Evolutionary conservation across 2,888 invertebrate species (phyloP).

Genomic region (Campopleginae sp.): DNA sequence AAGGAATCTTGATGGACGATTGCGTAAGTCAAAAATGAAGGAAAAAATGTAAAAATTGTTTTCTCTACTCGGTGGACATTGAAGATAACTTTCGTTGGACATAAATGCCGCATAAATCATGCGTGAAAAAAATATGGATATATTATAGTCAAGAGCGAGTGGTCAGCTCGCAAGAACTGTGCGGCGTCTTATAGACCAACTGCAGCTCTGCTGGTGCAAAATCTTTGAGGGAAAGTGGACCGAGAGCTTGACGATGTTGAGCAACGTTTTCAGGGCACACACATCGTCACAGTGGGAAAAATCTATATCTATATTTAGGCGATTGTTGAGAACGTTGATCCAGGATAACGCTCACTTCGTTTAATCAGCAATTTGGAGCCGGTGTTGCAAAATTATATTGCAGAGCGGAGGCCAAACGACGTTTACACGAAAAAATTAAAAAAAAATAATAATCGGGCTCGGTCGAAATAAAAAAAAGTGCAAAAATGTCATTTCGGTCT

Average conservation of each 20-base stretch:
- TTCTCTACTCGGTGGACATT: neutral
- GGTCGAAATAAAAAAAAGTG: neutral
- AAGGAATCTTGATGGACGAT: neutral
- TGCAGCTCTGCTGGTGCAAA: slow-evolving; percentile 54
- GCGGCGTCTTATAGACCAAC: slow-evolving; percentile 28
- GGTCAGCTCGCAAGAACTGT: slow-evolving; percentile 37
- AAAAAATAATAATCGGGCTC: neutral
- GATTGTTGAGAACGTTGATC: slow-evolving; percentile 51
- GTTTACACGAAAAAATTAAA: neutral
- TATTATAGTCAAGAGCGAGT: slow-evolving; percentile 46
- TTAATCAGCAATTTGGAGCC: slow-evolving; percentile 59
- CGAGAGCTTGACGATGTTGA: slow-evolving; percentile 75
- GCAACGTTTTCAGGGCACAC: slow-evolving; percentile 73
- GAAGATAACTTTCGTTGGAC: slow-evolving; percentile 2
- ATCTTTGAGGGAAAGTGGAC: slow-evolving; percentile 82
- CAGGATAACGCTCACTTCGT: slow-evolving; percentile 41
- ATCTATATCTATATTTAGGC: slow-evolving; percentile 14
- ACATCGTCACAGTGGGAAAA: slow-evolving; percentile 19
- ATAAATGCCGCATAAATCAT: slow-evolving; percentile 30
- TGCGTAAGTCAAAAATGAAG: neutral
- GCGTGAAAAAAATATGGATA: slow-evolving; percentile 43
- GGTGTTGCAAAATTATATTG: slow-evolving; percentile 66
- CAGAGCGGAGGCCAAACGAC: neutral
- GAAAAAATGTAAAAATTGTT: neutral
- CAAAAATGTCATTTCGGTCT: neutral